phyloP scores from a whole-genome alignment of 2,113 vertebrate genomes.

The Scopus umbretta region DNA sequence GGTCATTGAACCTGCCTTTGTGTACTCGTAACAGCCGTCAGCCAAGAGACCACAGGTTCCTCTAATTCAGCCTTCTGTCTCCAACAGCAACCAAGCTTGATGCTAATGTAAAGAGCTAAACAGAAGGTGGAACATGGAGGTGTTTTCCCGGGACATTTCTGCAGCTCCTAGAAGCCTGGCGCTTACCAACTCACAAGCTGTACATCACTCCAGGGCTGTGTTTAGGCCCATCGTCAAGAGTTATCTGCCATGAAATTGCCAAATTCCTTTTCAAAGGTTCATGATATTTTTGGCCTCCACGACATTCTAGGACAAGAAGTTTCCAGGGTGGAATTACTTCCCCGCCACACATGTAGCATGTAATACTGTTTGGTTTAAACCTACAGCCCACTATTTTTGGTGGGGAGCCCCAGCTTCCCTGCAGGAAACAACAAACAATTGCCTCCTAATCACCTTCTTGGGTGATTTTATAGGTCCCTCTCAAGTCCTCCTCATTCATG shows the following conservation, averaged over 20 bases:
- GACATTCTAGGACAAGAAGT: not conserved
- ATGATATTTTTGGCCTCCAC: not conserved
- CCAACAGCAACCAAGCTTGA: not conserved
- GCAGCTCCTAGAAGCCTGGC: not conserved
- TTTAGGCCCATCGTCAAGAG: not conserved
- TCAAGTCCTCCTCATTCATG: not conserved
- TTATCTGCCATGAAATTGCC: constrained; percentile 23
- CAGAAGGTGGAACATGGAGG: not conserved
- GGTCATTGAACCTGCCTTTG: not conserved
- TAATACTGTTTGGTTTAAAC: not conserved
- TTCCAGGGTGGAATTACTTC: not conserved
- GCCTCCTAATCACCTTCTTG: not conserved
- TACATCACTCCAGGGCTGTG: not conserved
- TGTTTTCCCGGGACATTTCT: not conserved
- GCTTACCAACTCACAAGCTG: not conserved
- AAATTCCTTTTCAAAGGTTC: not conserved
- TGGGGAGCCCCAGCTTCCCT: not conserved
- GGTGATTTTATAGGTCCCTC: not conserved
- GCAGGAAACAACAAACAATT: not conserved
- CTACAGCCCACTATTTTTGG: not conserved
- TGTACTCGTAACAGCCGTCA: not conserved
- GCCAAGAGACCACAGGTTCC: not conserved
- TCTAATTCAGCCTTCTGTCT: not conserved
- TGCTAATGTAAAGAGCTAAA: not conserved
- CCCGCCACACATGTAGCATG: accelerated